A percentile compares a stretch with the other conserved stretches of the same genome.
Evolutionary conservation across 2,888 invertebrate genomes (phyloP).

Genomic region (Ypsolopha sequella): DNA sequence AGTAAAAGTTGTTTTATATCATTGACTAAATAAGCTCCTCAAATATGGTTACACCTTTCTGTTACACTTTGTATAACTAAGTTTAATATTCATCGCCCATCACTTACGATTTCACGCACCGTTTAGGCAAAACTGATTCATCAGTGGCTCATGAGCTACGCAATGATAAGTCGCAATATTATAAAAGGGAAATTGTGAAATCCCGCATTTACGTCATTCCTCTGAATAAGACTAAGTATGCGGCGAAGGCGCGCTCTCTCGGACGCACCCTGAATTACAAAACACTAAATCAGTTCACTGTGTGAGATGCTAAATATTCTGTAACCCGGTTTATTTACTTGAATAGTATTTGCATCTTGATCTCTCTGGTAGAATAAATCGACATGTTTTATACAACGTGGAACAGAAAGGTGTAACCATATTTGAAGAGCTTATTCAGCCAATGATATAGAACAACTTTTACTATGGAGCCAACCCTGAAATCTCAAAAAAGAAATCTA

Average conservation of each 20-base stretch:
- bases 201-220: conserved; percentile 30
- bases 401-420: too few species aligned
- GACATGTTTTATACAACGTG: too few species aligned
- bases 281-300: conserved; percentile 56
- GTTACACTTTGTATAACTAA: too few species aligned
- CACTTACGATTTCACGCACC: conserved; percentile 27
- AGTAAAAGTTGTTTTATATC: too few species aligned
- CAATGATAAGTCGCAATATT: conserved; percentile 29
- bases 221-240: conserved; percentile 27
- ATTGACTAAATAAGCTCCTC: too few species aligned
- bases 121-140: conserved; percentile 28
- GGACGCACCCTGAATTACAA: conserved; percentile 54
- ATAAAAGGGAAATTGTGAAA: conserved; percentile 28
- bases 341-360: conserved; percentile 36
- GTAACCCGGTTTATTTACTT: conserved; percentile 33
- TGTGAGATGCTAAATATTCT: conserved; percentile 47
- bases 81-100: conserved; percentile 5
- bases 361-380: conserved; percentile 14
- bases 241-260: conserved; percentile 37
- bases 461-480: too few species aligned
- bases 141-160: too few species aligned
- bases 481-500: too few species aligned
- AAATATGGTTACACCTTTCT: too few species aligned
- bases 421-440: too few species aligned
- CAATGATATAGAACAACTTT: too few species aligned